A percentile compares a stretch with the other conserved stretches of the same genome.
Conservation (phyloP, 2,888 invertebrate species). For the Exocentrus adspersus region DNA sequence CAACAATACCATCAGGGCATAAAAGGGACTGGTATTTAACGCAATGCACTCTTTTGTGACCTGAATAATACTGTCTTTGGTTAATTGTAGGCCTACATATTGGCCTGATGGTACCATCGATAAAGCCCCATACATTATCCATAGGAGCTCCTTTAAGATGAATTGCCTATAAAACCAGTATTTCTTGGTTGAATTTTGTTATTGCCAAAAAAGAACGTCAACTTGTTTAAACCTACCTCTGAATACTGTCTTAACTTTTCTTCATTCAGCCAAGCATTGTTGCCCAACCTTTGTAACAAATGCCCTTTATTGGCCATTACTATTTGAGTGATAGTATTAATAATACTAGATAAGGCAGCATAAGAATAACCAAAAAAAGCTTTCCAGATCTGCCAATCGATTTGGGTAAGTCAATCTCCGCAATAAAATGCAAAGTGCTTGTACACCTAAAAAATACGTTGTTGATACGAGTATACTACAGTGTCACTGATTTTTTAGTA, state of each 20-base stretch:
- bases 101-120: slow-evolving; percentile 20
- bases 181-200: too few relatives aligned
- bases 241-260: slow-evolving; percentile 15
- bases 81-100: slow-evolving; percentile 17
- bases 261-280: slow-evolving; percentile 20
- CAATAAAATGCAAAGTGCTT: background rate
- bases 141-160: slow-evolving; percentile 8
- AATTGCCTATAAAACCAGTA: too few relatives aligned
- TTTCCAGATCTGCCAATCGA: slow-evolving; percentile 28
- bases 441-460: background rate
- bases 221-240: slow-evolving; percentile 9
- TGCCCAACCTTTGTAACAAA: slow-evolving; percentile 16
- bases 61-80: slow-evolving; percentile 10
- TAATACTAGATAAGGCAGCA: slow-evolving; percentile 6
- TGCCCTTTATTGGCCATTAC: slow-evolving; percentile 13
- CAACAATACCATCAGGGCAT: background rate
- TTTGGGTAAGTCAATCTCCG: slow-evolving; percentile 27
- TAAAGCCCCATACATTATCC: slow-evolving; percentile 17
- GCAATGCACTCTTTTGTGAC: slow-evolving; percentile 13
- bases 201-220: background rate
- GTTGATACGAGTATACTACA: too few relatives aligned
- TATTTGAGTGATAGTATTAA: slow-evolving; percentile 4
- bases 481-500: too few relatives aligned
- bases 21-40: slow-evolving; percentile 3
- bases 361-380: slow-evolving; percentile 25